phyloP scores from a whole-genome alignment of 1,140 invertebrate genomes.

The Samia ricini region DNA sequence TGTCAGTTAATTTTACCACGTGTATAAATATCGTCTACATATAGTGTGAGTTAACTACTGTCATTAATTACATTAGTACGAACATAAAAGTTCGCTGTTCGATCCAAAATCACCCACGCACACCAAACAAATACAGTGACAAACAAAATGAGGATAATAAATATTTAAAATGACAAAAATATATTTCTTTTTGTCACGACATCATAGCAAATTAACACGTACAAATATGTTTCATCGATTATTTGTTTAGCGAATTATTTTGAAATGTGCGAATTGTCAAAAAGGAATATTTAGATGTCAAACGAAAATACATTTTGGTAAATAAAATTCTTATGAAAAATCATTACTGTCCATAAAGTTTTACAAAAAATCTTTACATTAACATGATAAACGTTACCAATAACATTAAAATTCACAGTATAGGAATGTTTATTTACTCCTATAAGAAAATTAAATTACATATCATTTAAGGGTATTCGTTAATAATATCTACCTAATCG shows the following conservation, averaged over 20 bases:
- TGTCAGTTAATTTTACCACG: background rate
- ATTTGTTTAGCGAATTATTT: slow-evolving; percentile 2
- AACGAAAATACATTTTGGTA: background rate
- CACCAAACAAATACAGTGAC: background rate
- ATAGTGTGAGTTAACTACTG: background rate
- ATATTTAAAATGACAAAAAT: background rate
- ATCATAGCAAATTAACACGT: slow-evolving; percentile 3
- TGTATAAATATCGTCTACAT: background rate
- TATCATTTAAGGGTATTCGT: background rate
- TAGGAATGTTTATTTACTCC: background rate
- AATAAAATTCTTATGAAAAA: background rate
- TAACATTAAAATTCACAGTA: background rate
- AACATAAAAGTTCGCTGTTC: background rate
- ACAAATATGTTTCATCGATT: background rate
- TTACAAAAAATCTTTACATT: background rate
- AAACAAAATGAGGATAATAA: background rate
- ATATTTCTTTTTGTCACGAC: slow-evolving; percentile 1
- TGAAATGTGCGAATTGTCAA: slow-evolving; percentile 7
- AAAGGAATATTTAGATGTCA: slow-evolving; percentile 5
- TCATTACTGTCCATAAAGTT: background rate
- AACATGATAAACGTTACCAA: background rate
- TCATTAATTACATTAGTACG: background rate
- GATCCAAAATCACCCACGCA: background rate
- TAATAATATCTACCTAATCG: background rate
- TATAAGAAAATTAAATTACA: background rate